These are phyloP conservation scores for Chiloscyllium plagiosum DNA, from an alignment of 2,113 vertebrate genomes.

Conservation along the genomic window DNA sequence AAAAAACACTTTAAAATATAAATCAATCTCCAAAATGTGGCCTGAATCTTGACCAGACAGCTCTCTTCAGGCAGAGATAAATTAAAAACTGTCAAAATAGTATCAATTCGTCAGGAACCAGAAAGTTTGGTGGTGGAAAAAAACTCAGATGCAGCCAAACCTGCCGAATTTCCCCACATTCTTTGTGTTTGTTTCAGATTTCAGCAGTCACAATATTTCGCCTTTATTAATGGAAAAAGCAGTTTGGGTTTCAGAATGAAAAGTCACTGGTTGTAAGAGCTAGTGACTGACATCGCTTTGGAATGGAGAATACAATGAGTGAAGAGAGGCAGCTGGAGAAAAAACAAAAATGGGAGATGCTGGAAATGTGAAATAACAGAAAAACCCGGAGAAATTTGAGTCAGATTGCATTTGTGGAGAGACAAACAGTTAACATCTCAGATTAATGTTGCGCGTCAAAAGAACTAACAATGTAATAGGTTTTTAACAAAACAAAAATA, in stretches of 20 bases:
- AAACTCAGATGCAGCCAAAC: no score
- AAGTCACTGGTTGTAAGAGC: background rate
- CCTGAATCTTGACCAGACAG: background rate
- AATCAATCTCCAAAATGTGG: background rate
- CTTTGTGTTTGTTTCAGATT: no score
- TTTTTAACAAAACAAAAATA: background rate
- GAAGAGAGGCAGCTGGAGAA: background rate
- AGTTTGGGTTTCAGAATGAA: no score
- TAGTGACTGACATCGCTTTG: background rate
- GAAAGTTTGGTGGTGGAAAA: background rate
- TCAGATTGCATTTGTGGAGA: background rate
- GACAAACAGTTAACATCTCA: background rate
- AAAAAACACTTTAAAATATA: background rate
- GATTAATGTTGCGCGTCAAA: background rate
- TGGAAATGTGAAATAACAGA: background rate
- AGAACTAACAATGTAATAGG: no score
- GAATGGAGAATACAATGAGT: background rate
- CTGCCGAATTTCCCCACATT: no score
- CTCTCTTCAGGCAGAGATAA: background rate
- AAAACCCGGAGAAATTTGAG: background rate
- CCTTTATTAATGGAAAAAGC: no score
- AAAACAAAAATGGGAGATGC: background rate
- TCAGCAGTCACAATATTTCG: no score
- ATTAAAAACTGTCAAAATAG: background rate
- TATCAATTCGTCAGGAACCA: background rate